Evolutionary conservation across 1,140 invertebrate species (phyloP), one percentile per base, ranked within the genome.

Genomic region (Homarus americanus): DNA sequence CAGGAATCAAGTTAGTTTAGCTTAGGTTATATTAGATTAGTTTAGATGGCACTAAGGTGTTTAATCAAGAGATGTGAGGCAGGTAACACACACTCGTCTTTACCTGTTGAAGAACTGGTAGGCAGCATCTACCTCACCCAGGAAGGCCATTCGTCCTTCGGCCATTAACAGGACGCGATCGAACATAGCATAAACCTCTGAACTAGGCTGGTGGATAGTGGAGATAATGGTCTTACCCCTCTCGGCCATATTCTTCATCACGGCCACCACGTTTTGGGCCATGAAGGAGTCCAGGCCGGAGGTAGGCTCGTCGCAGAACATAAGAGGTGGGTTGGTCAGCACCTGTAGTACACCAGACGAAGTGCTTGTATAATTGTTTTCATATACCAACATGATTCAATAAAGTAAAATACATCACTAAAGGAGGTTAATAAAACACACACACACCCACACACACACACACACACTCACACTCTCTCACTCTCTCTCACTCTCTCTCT

Each of bases 291-390:
- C 98, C 72, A 99, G 94, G 96, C 99, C 95, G 36, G 95, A 99
- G 0, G 99, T 99, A 1, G 98, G 98, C 94, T 99, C 99, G 94
- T 99, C 99, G 94, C 98, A 99, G 93, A 99, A 98, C 96, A 99
- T 96, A 53, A 99, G 94, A 1, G 98, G 97, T 2, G 99, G 98
- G 95, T 99, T 97, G 0, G 98, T 99, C 34, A 99, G 95, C 32
- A 99, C 95, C 97, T 98, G 94, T 93, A n/a, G 32, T n/a, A 58
- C 36, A n/a, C n/a, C 9, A 38, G 9, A 79, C 44, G 12, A 44
- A 7, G n/a, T 17, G 15, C 24, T 12, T 38, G 10, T 38, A 85
- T 28, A 41, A n/a, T n/a, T n/a, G n/a, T n/a, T n/a, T n/a, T n/a
- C n/a, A n/a, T n/a, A n/a, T n/a, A n/a, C n/a, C n/a, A n/a, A n/a